Base-by-base conservation (phyloP, 2,113 vertebrate genomes). In the Saguinus imperator region DNA sequence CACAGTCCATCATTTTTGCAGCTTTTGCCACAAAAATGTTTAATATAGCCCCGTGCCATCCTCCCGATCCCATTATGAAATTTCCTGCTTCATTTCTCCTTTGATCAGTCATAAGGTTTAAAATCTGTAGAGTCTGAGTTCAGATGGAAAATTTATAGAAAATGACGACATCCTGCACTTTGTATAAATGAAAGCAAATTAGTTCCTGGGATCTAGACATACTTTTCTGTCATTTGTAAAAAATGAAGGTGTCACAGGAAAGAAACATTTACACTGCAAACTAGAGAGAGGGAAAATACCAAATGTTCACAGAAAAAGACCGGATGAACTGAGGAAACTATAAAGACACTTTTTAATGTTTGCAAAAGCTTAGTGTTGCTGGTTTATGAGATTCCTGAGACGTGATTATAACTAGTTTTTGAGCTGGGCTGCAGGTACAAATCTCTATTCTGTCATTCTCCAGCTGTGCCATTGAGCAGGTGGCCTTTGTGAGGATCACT, bases 1-100 rank as follows among this genome's bases (percentile, higher is more conserved):
- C 3, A 86, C 3, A 81, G 23, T 81, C 81, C 13, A 70, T 92
- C n/a, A 93, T 72, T 75, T 92, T 87, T 93, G 58, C 35, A 79
- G 73, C 8, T 94, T 89, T 85, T 40, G 52, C 29, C 75, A 92
- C 43, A 76, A 75, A 92, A 84, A 37, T 96, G 29, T 76, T 94
- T 90, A 79, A 87, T 37, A 90, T 32, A 64, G 10, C 27, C 12
- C 43, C 58, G 13, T 61, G 61, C 35, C 55, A 76, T 35, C 21
- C 21, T 77, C n/a, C 29, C 16, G 5, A 18, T 52, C 6, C 48
- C 75, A 90, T 1, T n/a, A 23, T 48, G 48, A 93, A 21, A 90
- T 50, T 87, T 93, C 45, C 27, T 87, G 37, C 55, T 82, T 72
- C 40, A 32, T 57, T 92, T n/a, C 23, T 76, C 45, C 48, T 43